Conservation (phyloP, 2,888 invertebrate genomes). For the Chaetoderma sp. region DNA sequence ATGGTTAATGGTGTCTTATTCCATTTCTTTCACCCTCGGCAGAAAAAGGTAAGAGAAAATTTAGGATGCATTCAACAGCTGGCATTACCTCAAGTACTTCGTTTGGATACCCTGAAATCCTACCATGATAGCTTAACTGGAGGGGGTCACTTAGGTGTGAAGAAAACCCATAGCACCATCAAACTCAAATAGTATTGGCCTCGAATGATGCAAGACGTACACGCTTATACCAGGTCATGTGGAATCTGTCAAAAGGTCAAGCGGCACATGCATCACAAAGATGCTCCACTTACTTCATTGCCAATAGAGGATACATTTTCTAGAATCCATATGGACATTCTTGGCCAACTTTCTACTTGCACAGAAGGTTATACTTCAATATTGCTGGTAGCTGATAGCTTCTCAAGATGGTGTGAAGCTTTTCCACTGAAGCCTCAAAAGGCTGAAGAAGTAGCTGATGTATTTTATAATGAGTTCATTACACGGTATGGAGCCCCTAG, state of each 20-base stretch:
- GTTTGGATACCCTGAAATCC: not conserved
- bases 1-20: not conserved
- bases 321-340: not conserved
- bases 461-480: not conserved
- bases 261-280: not conserved
- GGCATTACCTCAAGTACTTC: not conserved
- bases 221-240: conserved; percentile 3
- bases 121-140: conserved; percentile 11
- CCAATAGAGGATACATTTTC: not conserved
- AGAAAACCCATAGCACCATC: conserved; percentile 4
- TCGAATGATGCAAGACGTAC: not conserved
- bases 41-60: not conserved
- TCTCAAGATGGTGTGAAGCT: not conserved
- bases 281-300: conserved; percentile 1
- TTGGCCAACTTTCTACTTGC: not conserved
- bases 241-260: conserved; percentile 6
- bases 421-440: conserved; percentile 1
- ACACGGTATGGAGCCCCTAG: not conserved
- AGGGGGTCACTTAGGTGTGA: not conserved
- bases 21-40: conserved; percentile 1
- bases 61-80: not conserved
- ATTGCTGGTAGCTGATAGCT: not conserved
- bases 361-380: not conserved
- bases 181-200: conserved; percentile 8
- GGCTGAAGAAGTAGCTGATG: not conserved